A percentile compares a stretch with the other conserved stretches of the same genome.
Evolutionary conservation across 2,888 invertebrate genomes (phyloP).

Genomic region (Poecilus cupreus): DNA sequence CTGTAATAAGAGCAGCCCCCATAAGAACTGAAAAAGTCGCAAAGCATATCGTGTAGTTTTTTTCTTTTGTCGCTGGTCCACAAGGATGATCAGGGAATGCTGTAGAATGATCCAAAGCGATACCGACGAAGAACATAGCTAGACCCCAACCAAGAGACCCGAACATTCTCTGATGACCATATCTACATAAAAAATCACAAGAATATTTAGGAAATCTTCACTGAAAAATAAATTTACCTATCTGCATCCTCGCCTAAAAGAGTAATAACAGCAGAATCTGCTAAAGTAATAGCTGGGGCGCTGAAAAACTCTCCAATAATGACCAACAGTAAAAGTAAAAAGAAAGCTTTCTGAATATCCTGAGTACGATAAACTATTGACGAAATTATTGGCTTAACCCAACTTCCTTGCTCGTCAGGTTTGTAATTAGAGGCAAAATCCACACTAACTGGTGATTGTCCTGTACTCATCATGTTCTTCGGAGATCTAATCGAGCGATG

Average conservation of each 20-base stretch:
- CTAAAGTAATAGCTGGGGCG: conserved; percentile 95
- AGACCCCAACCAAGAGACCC: conserved; percentile 98
- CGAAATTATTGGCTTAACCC: conserved; percentile 94
- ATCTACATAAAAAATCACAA: conserved; percentile 71
- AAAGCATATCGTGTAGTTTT: conserved; percentile 99
- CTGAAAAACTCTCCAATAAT: conserved; percentile 98
- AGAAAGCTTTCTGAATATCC: conserved; percentile 97
- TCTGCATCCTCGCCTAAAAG: conserved; percentile 92
- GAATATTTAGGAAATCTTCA: background rate
- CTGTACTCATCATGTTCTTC: conserved; percentile 70
- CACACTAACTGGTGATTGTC: conserved; percentile 85
- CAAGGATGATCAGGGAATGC: conserved; percentile 96
- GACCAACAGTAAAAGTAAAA: conserved; percentile 92
- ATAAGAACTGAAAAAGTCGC: conserved; percentile 97
- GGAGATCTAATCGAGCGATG: conserved; percentile 72
- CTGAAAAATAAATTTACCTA: conserved; percentile 70
- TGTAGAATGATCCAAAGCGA: conserved; percentile 96
- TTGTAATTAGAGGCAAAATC: conserved; percentile 86
- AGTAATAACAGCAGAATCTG: conserved; percentile 93
- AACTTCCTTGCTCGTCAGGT: conserved; percentile 80
- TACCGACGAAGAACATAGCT: conserved; percentile 98
- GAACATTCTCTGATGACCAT: conserved; percentile 98
- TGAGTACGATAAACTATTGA: conserved; percentile 92
- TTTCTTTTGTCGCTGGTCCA: conserved; percentile 91
- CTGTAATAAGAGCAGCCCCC: conserved; percentile 94